Percentiles rank a stretch among this genome's conserved stretches.
Conservation (phyloP, 2,888 invertebrate species). For the Dimorphilus gyrociliatus region DNA sequence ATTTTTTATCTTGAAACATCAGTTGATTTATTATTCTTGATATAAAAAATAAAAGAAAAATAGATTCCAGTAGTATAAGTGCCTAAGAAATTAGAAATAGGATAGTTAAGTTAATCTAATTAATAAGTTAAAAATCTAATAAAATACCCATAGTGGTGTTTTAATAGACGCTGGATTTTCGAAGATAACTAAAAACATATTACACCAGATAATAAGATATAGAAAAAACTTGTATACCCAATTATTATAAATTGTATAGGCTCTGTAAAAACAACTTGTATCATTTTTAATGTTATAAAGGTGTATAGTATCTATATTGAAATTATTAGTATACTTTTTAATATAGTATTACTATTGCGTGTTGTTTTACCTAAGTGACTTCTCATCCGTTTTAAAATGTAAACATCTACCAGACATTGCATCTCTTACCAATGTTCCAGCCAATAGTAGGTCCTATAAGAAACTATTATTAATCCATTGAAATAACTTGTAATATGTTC, state of each 20-base stretch:
- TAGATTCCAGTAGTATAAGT: neutral
- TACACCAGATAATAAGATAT: conserved; percentile 25
- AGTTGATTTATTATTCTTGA: neutral
- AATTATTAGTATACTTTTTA: too few relatives aligned
- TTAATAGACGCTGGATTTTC: conserved; percentile 33
- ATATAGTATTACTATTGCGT: too few relatives aligned
- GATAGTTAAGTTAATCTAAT: neutral
- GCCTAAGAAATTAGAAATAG: neutral
- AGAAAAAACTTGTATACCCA: conserved; percentile 23
- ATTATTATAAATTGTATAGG: conserved; percentile 33
- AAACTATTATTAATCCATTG: too few relatives aligned
- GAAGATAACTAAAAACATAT: conserved; percentile 30
- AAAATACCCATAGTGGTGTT: conserved; percentile 25
- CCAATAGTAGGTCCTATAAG: conserved; percentile 21
- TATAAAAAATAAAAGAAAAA: neutral
- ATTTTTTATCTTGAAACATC: conserved; percentile 21
- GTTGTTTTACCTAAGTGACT: conserved; percentile 19
- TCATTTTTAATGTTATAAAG: too few relatives aligned
- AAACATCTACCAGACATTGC: conserved; percentile 23
- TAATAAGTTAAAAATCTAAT: conserved; percentile 16
- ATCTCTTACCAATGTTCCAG: conserved; percentile 24
- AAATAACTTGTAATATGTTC: too few relatives aligned
- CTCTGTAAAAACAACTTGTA: conserved; percentile 14
- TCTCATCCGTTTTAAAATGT: conserved; percentile 20
- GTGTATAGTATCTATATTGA: too few relatives aligned